A percentile compares a stretch with the other conserved stretches of the same genome.
These are phyloP conservation scores for Drosophila arawakana DNA, from an alignment of 1,140 invertebrate species.

Conservation along the genomic window DNA sequence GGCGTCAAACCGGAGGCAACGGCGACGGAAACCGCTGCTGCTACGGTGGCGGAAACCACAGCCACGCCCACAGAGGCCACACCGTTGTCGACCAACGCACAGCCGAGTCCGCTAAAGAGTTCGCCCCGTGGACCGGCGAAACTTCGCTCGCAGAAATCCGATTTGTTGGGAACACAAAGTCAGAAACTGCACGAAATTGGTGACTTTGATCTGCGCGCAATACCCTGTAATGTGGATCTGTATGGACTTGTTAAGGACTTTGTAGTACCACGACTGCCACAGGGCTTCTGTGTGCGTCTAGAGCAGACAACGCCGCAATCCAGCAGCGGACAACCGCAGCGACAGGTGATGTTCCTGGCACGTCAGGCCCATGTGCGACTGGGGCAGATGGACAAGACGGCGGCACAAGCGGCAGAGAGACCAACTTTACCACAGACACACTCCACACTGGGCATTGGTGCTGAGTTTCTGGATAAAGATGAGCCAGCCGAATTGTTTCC, in stretches of 20 bases:
- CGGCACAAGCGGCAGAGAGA: not conserved
- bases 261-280: conserved; percentile 77
- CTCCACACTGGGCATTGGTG: conserved; percentile 32
- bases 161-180: conserved; percentile 14
- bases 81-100: conserved; percentile 71
- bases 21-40: not conserved
- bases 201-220: conserved; percentile 77
- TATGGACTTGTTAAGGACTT: conserved; percentile 80
- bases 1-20: conserved; percentile 48
- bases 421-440: not conserved
- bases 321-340: conserved; percentile 21
- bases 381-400: conserved; percentile 12
- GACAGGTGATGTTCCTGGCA: conserved; percentile 70
- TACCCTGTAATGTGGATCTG: conserved; percentile 76
- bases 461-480: conserved; percentile 68
- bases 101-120: conserved; percentile 76
- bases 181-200: conserved; percentile 66
- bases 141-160: conserved; percentile 65
- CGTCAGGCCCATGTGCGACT: conserved; percentile 61
- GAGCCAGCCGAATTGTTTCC: conserved; percentile 77
- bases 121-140: conserved; percentile 71
- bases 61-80: conserved; percentile 70
- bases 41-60: conserved; percentile 50
- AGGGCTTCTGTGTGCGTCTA: conserved; percentile 75
- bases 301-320: conserved; percentile 59